Base-by-base conservation (phyloP, 1,140 invertebrate genomes). In the Bombus confusus region DNA sequence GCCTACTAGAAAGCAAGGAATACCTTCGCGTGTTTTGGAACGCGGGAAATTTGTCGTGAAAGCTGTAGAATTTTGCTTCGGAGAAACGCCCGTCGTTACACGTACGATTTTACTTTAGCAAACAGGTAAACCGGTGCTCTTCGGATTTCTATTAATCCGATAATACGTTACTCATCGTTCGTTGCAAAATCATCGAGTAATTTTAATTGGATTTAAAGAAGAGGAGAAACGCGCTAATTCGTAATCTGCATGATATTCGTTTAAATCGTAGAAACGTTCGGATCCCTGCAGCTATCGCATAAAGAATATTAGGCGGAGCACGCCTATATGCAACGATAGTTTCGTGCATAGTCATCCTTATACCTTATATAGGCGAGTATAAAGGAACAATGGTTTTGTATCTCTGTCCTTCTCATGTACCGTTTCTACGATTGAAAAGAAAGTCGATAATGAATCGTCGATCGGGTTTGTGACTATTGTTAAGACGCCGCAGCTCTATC, bases 401-500 rank as follows among this genome's bases (percentile, higher is more conserved):
- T 74, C 66, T n/a, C 34, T 34, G 59, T 22, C 43, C 37, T 13
- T 59, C 39, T 72, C 71, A 28, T 12, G 39, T 9, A 47, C 37
- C 59, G 59, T 59, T 57, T 87, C 81, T 71, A 57, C 31, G 28
- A 43, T 86, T 69, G 80, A 83, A 89, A 85, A 88, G 85, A 86
- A 86, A 80, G 43, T 72, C 74, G 84, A 86, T 82, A 68, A 89
- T 91, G 66, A 79, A 86, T 91, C 83, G 73, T 75, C 83, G 86
- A 89, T 91, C 84, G 83, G 76, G 73, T 68, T 34, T n/a, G 86
- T 64, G 83, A 90, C 80, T 64, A 90, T 90, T 90, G 89, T 90
- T 88, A 62, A 76, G 73, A 71, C 81, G 90, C 83, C 76, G 64
- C 83, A 85, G 72, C 87, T 87, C 84, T 73, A 72, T 78, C 86